These are phyloP conservation scores for Papilio gigon DNA, from an alignment of 2,888 invertebrate species.

Conservation along the genomic window DNA sequence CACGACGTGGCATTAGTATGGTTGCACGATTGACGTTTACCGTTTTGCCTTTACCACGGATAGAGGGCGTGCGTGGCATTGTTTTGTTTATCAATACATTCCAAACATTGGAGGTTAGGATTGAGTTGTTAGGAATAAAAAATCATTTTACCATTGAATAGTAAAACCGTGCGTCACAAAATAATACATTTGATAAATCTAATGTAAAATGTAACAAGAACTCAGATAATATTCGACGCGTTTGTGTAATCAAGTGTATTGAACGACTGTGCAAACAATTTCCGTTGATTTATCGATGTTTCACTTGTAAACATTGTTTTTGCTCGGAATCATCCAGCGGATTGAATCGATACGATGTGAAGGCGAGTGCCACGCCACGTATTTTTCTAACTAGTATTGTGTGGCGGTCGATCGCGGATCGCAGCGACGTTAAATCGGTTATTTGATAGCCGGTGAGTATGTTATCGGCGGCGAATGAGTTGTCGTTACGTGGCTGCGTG, in stretches of 20 bases:
- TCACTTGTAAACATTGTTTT: conserved; percentile 55
- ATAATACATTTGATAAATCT: background rate
- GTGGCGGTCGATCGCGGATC: conserved; percentile 49
- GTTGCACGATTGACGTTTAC: conserved; percentile 24
- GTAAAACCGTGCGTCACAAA: background rate
- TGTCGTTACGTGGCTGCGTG: conserved; percentile 65
- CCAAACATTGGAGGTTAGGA: conserved; percentile 9
- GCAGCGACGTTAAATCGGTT: conserved; percentile 41
- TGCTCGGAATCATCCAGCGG: conserved; percentile 56
- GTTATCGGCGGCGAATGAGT: conserved; percentile 66
- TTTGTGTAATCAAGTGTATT: conserved; percentile 42
- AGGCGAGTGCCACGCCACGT: conserved; percentile 42
- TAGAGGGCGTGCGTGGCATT: conserved; percentile 20
- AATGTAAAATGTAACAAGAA: background rate
- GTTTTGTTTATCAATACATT: conserved; percentile 6
- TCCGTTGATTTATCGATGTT: conserved; percentile 60
- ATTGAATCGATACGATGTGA: conserved; percentile 52
- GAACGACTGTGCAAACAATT: conserved; percentile 63
- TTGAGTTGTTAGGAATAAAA: background rate
- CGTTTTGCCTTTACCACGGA: conserved; percentile 1
- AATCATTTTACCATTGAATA: background rate
- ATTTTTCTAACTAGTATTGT: conserved; percentile 56
- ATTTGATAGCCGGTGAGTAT: conserved; percentile 52
- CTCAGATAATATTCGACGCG: conserved; percentile 2
- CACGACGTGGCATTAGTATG: conserved; percentile 44